Conservation (phyloP, 2,113 vertebrate species). For the Pollimyrus isidori region DNA sequence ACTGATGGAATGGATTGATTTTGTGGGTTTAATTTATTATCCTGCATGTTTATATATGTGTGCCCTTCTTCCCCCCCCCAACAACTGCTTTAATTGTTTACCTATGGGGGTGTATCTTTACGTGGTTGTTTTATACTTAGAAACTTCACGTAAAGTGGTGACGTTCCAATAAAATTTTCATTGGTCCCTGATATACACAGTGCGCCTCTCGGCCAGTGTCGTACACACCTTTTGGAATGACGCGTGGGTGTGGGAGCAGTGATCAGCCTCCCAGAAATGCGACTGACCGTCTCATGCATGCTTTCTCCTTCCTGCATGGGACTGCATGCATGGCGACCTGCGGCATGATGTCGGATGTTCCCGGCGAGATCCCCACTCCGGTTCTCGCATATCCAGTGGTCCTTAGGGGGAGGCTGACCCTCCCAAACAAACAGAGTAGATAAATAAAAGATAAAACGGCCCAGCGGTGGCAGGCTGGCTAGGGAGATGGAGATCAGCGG, state of each 20-base stretch:
- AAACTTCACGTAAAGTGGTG: not conserved
- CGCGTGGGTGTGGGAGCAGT: not conserved
- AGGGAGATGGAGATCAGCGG: not conserved
- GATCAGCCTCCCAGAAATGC: not conserved
- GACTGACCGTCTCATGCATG: not conserved
- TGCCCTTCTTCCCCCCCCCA: not conserved
- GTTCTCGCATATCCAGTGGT: not conserved
- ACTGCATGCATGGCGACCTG: not conserved
- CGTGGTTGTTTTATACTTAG: not conserved
- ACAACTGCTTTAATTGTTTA: not conserved
- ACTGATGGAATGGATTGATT: not conserved
- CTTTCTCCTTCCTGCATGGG: not conserved
- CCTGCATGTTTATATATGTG: not conserved
- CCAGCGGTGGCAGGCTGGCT: not conserved
- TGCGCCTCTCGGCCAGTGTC: not conserved
- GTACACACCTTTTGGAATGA: not conserved
- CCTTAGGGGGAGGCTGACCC: not conserved
- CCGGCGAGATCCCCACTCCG: not conserved
- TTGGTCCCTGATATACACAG: not conserved
- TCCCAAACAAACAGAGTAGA: constrained; percentile 10
- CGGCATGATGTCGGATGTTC: not conserved
- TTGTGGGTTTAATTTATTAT: not conserved
- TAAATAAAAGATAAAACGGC: not conserved
- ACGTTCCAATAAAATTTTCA: not conserved
- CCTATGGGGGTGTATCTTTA: not conserved